Base-by-base conservation (phyloP, 2,113 vertebrate species). In the Phycodurus eques region DNA sequence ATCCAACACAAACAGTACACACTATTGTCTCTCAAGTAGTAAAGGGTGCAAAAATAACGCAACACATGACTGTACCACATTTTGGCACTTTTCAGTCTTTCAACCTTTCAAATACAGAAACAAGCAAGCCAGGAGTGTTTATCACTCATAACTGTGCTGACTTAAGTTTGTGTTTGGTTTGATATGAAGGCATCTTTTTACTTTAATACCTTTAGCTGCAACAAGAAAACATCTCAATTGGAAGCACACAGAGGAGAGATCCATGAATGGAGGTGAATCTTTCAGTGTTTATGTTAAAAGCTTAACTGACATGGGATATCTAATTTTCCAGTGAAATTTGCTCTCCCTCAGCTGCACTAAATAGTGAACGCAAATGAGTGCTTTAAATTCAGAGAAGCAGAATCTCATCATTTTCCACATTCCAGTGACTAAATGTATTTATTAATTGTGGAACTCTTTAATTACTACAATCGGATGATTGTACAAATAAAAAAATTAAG, bases 361-460 rank as follows among this genome's bases (percentile, higher is more conserved):
- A 73, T 60, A 6, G 61, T 22, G 42, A 13, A 8, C 71, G 75
- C 69, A 39, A 49, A 12, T 7, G 19, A 62, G 75, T 35, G 47
- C 63, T 47, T 39, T 19, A 43, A 6, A 20, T 68, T 67, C 64
- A 7, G 31, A 75, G 62, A 78, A 66, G 19, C 27, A 43, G 67
- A 72, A 47, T 85, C 83, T 84, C 66, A 76, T 85, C 83, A 78
- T 75, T 82, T 68, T 61, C 14, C 7, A n/a, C 20, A 56, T n/a
- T 60, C 75, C 71, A 72, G 64, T 42, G 47, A 51, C 67, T 78
- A 19, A 10, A 74, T 78, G 59, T 64, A 69, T 78, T 62, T 76
- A 67, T 75, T 83, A 64, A 67, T 80, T 73, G 43, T 14, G 19
- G 51, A 44, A 61, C 60, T 65, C 43, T 22, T 11, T 76, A 71